phyloP scores from a whole-genome alignment of 2,797 vertebrate genomes.

The Sebastes kiyomatsui region DNA sequence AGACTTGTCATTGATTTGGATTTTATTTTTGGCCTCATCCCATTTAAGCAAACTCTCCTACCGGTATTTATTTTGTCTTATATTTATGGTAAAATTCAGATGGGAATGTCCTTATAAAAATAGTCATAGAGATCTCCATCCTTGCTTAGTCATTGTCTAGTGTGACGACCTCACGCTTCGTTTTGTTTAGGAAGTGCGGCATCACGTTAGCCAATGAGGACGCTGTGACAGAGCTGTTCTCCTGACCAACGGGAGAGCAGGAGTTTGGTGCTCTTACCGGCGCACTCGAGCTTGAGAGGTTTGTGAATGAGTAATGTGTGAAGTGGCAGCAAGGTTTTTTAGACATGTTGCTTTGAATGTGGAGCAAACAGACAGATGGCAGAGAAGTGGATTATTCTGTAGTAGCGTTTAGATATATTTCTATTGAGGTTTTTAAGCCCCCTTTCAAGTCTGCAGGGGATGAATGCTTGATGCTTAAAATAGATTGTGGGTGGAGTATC shows the following conservation, averaged over 20 bases:
- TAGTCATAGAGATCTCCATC: neutral
- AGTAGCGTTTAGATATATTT: too few relatives aligned
- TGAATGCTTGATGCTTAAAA: too few relatives aligned
- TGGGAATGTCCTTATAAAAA: neutral
- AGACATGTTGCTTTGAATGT: neutral
- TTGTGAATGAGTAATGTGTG: neutral
- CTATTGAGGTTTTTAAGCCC: too few relatives aligned
- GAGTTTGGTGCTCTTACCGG: neutral
- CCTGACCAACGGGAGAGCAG: neutral
- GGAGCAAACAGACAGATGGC: neutral
- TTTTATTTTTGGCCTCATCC: neutral
- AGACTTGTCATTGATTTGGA: neutral
- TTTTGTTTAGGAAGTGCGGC: slow-evolving; percentile 1
- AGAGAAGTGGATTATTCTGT: too few relatives aligned
- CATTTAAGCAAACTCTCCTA: neutral
- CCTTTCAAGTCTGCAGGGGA: too few relatives aligned
- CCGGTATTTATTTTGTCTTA: neutral
- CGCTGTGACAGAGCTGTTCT: slow-evolving; percentile 3
- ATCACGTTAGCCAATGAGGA: neutral
- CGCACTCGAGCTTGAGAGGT: neutral
- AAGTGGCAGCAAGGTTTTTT: neutral
- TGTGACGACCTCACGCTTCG: neutral
- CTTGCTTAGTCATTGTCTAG: neutral
- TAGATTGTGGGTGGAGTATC: too few relatives aligned
- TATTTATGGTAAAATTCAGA: neutral